phyloP scores from a whole-genome alignment of 2,888 invertebrate genomes.

The Desoria tigrina region DNA sequence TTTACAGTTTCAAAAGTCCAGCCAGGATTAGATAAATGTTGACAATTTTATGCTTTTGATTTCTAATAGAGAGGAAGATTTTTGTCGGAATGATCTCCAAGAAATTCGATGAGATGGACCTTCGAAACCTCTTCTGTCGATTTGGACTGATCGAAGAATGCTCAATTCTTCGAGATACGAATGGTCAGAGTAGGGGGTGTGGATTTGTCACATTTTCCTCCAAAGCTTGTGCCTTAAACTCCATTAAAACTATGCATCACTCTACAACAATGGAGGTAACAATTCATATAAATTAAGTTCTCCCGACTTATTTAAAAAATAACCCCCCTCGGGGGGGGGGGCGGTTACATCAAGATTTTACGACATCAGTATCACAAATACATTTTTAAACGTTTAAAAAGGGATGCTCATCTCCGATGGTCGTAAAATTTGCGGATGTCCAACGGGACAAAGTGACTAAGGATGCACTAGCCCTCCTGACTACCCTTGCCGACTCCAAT shows the following conservation, averaged over 20 bases:
- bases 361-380: too few relatives aligned
- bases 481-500: conserved; percentile 56
- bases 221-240: conserved; percentile 93
- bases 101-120: conserved; percentile 91
- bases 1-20: too few relatives aligned
- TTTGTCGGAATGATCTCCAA: conserved; percentile 99
- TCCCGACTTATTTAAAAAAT: too few relatives aligned
- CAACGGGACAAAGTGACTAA: conserved; percentile 80
- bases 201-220: conserved; percentile 98
- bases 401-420: conserved; percentile 96
- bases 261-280: conserved; percentile 97
- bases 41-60: too few relatives aligned
- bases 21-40: too few relatives aligned
- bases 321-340: too few relatives aligned
- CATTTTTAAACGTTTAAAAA: too few relatives aligned
- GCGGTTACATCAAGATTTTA: too few relatives aligned
- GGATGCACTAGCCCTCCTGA: conserved; percentile 12
- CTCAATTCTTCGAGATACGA: conserved; percentile 91
- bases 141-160: conserved; percentile 98
- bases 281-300: too few relatives aligned
- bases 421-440: conserved; percentile 98
- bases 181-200: conserved; percentile 94
- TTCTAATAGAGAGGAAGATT: conserved; percentile 92
- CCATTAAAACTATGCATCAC: conserved; percentile 96
- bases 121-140: conserved; percentile 85